Conservation (phyloP, 2,113 vertebrate species). For the Sinocyclocheilus maitianheensis region DNA sequence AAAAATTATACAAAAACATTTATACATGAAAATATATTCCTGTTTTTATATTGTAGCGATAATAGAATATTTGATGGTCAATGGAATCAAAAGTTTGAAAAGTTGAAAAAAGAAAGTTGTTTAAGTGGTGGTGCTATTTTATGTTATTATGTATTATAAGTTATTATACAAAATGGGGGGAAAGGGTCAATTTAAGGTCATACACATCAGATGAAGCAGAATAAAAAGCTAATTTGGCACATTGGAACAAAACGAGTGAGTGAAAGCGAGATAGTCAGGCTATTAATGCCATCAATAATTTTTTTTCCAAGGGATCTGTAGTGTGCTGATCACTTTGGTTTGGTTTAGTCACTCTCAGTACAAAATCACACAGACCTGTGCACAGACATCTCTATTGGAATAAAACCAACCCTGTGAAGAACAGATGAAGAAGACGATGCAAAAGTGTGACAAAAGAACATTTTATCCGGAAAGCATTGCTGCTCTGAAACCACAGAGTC, state of each 20-base stretch:
- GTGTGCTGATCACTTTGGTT: background rate
- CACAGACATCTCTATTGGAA: background rate
- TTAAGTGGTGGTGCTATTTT: no score
- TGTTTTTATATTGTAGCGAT: background rate
- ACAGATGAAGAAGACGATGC: background rate
- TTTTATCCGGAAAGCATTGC: background rate
- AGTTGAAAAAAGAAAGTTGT: no score
- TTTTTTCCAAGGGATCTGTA: background rate
- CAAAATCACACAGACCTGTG: background rate
- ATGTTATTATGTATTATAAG: no score
- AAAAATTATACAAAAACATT: no score
- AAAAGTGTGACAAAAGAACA: conserved; percentile 26
- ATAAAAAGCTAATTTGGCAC: background rate
- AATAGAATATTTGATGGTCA: background rate
- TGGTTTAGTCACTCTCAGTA: background rate
- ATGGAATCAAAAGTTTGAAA: background rate
- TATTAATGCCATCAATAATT: background rate
- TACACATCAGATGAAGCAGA: background rate
- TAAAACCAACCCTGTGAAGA: background rate
- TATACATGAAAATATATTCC: no score
- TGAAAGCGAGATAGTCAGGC: background rate
- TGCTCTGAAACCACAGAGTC: background rate
- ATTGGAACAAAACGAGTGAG: background rate
- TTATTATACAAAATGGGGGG: no score
- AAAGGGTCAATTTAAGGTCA: background rate